Percentiles rank a stretch among this genome's conserved stretches.
Evolutionary conservation across 2,113 vertebrate genomes (phyloP).

Genomic region (Zapornia atra): DNA sequence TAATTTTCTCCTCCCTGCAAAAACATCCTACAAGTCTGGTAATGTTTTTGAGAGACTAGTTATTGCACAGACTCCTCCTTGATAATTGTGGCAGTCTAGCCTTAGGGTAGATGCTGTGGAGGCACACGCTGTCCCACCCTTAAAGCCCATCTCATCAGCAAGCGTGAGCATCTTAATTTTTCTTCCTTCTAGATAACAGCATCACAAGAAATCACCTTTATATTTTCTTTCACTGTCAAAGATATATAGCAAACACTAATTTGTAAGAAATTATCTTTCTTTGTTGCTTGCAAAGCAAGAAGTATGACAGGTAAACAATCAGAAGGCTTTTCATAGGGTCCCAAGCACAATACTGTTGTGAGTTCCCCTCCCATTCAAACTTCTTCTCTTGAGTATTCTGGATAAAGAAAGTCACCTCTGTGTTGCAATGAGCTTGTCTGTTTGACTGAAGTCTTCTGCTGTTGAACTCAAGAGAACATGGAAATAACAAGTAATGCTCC

Average conservation of each 20-base stretch:
- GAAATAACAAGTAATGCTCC: neutral
- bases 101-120: neutral
- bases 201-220: neutral
- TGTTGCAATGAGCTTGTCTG: neutral
- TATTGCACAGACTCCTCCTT: neutral
- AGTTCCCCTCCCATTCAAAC: neutral
- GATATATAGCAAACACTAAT: neutral
- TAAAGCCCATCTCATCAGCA: neutral
- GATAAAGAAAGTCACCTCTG: neutral
- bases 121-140: neutral
- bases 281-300: neutral
- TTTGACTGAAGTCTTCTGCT: neutral
- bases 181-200: neutral
- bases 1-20: neutral
- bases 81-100: neutral
- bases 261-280: neutral
- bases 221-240: neutral
- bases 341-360: neutral
- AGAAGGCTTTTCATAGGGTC: neutral
- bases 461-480: neutral
- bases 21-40: neutral
- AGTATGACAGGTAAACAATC: neutral
- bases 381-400: neutral
- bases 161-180: neutral
- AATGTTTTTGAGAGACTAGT: rapidly evolving